Evolutionary conservation across 1,140 invertebrate genomes (phyloP), one percentile per base, ranked within the genome.

Genomic region (Euura lappo): DNA sequence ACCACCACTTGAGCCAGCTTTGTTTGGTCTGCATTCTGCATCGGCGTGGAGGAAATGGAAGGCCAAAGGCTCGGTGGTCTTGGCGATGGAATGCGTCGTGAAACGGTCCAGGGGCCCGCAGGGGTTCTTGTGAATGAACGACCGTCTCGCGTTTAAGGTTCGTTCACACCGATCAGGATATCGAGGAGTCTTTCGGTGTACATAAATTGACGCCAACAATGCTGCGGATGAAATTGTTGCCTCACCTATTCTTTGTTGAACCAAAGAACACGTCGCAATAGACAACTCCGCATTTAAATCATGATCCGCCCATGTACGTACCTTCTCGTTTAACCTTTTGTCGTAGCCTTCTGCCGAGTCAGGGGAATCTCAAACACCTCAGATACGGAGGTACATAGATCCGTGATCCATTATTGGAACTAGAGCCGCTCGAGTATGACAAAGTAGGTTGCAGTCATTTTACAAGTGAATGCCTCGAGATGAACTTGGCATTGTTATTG

Each of bases 21-120:
- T 60, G 51, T 60, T 60, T 60, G 51, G 51, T 60, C 51, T 60
- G 51, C 51, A 60, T 60, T 60, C 51, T 60, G 51, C 51, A 60
- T 60, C 51, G 51, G 51, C 51, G 51, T 4, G 51, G 51, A 5
- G 51, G 51, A 60, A 60, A 60, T 60, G 51, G 51, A 60, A 60
- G 51, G 51, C 51, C 51, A 60, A 60, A 60, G 51, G 51, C 51
- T 60, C 13, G 51, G 51, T 60, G 51, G 51, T 60, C 51, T 60
- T 60, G 51, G 51, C 51, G 51, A 60, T 11, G 51, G 51, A 60
- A 60, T 60, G 51, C 51, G 51, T 60, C 51, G 51, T 60, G 51
- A 60, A 60, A 60, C 51, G 51, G 51, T 60, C 51, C 51, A n/a
- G 51, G 51, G 51, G 51, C 51, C 51, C 51, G 51, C 51, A 60